Base-by-base conservation (phyloP, 2,113 vertebrate species). In the Albula goreensis region DNA sequence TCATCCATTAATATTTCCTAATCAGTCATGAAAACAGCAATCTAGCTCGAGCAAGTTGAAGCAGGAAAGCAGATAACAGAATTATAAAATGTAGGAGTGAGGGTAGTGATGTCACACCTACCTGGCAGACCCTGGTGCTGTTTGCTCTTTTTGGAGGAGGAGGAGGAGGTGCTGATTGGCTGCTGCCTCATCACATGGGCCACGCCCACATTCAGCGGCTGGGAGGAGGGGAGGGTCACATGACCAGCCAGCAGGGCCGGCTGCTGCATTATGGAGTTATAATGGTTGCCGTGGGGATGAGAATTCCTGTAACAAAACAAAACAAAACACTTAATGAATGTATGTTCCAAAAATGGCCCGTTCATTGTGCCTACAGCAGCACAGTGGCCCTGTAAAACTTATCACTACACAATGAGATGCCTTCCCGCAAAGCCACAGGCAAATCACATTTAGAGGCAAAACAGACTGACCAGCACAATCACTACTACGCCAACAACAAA, bases 261-360 rank as follows among this genome's bases (percentile, higher is more conserved):
- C 95, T 99, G 98, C 94, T 99, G 98, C 98, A 99, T 98, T 95
- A 99, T 99, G 95, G 98, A 97, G 94, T 99, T 99, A 83, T 99
- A 99, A 94, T 99, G 98, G 95, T 96, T 97, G 91, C 96, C 95
- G 0, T 99, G 98, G 86, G 97, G 94, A 13, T 99, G 98, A 0
- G 97, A 96, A 93, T 97, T 99, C 93, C 95, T 96, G 93, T 10
- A 57, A 78, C 6, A 90, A 90, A 4, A 85, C 48, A 22, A 13
- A 78, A 25, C 10, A 52, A 12, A 74, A n/a, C 25, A 31, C 70
- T 10, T 56, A 7, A 56, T 56, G 31, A 41, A 41, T 56, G 12
- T 10, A 22, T 25, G n/a, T 66, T 22, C 12, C 10, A 63, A 15
- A 15, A n/a, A 11, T 10, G 2, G n/a, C 70, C 0, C 70, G 0